Evolutionary conservation across 2,113 vertebrate genomes (phyloP), one percentile per base, ranked within the genome.

Genomic region (Mustela lutreola): DNA sequence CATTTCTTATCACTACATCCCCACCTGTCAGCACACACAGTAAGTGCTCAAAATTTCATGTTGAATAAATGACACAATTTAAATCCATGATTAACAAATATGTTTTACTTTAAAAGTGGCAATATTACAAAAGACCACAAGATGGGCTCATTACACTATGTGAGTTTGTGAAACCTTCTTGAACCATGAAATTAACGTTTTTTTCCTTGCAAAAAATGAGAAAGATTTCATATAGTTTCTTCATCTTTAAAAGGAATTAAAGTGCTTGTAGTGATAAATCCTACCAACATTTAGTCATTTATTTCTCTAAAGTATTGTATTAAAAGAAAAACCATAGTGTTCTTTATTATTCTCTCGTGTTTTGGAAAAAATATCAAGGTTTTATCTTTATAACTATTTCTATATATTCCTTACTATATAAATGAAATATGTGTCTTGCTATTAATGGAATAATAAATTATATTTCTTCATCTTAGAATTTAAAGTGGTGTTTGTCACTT

Each of bases 51-150:
- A 65, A 91, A 70, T 19, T 31, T 88, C 7, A 67, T 89, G 33
- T 65, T 91, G n/a, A 94, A 21, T 87, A 91, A 76, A 71, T 65
- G 42, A 70, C 18, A 50, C 2, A 36, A 53, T 76, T 63, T 67
- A 92, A 93, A 88, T n/a, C 18, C 90, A n/a, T n/a, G 50, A 22
- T 63, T 88, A 83, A 56, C 48, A 81, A 56, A 31, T 53, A 67
- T 48, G n/a, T 79, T 92, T 93, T 28, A 80, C 80, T 91, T 86
- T 93, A 70, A 90, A 96, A 96, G 80, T 48, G 71, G 97, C 39
- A 98, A 92, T 98, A 95, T 97, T 97, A 87, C 65, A 91, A 92
- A 96, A 97, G 97, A 94, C 98, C 98, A 98, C 98, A 98, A 97
- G 98, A 95, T 97, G 98, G 98, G 84, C 87, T 97, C 97, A 79